Percentiles rank a stretch among this genome's conserved stretches.
phyloP scores from a whole-genome alignment of 2,797 vertebrate genomes.

The Odontamblyopus lacepedii region DNA sequence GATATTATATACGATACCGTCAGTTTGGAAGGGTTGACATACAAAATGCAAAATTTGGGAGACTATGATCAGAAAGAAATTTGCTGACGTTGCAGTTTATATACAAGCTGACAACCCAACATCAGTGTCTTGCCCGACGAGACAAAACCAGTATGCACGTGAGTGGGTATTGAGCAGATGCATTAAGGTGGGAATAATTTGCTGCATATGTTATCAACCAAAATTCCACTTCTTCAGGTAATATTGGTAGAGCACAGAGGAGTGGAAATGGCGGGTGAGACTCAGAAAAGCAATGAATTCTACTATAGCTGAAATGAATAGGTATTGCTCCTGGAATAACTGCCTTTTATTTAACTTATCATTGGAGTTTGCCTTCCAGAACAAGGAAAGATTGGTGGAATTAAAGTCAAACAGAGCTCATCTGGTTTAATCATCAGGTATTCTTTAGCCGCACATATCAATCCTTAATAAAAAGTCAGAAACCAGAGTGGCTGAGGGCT shows the following conservation, averaged over 20 bases:
- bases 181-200: neutral
- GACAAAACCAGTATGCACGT: no score
- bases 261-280: neutral
- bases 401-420: constrained; percentile 3
- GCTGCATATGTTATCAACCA: neutral
- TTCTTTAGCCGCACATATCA: constrained; percentile 6
- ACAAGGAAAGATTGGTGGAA: neutral
- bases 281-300: neutral
- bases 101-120: no score
- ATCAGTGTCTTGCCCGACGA: no score
- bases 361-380: constrained; percentile 6
- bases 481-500: neutral
- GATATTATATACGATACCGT: no score
- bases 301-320: neutral
- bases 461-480: constrained; percentile 3
- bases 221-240: no score
- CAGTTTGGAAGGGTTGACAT: no score
- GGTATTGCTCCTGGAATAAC: neutral
- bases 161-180: neutral
- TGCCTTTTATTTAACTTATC: constrained; percentile 9
- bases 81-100: no score
- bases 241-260: neutral
- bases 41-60: no score
- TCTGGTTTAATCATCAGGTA: constrained; percentile 3
- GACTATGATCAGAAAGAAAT: no score